phyloP scores from a whole-genome alignment of 2,113 vertebrate species.

The Rhizomys pruinosus region DNA sequence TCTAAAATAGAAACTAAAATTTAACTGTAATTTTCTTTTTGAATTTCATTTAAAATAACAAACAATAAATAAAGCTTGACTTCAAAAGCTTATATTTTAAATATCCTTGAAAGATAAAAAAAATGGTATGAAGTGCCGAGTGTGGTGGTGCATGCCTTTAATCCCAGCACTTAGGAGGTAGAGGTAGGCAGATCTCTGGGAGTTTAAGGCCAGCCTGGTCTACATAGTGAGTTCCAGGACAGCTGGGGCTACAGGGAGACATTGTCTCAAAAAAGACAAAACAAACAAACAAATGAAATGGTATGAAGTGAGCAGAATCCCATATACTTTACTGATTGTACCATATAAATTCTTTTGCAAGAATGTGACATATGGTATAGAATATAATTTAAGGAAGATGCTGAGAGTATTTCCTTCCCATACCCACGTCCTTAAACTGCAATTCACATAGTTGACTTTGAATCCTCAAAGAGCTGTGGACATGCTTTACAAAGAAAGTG shows the following conservation, averaged over 20 bases:
- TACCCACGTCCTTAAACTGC: neutral
- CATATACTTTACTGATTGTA: neutral
- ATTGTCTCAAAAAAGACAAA: no score
- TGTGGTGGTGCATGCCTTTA: no score
- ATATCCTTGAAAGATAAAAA: neutral
- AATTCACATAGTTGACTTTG: neutral
- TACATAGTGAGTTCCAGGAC: no score
- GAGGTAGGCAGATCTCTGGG: no score
- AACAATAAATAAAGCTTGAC: neutral
- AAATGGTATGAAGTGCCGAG: conserved; percentile 30
- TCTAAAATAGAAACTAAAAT: conserved; percentile 13
- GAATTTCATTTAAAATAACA: neutral
- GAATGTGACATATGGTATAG: neutral
- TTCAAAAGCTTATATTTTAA: neutral
- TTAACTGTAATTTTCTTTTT: neutral
- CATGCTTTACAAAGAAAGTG: neutral
- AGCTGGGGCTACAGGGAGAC: no score
- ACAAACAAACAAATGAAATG: no score
- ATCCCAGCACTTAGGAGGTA: no score
- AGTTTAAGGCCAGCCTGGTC: no score
- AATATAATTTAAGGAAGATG: neutral
- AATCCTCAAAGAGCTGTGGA: neutral
- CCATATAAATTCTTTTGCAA: neutral
- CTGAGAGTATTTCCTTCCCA: neutral
- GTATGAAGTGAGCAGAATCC: conserved; percentile 10